phyloP scores from a whole-genome alignment of 37 sponge, comb jelly and placozoan species.

The Aphrocallistes beatrix region DNA sequence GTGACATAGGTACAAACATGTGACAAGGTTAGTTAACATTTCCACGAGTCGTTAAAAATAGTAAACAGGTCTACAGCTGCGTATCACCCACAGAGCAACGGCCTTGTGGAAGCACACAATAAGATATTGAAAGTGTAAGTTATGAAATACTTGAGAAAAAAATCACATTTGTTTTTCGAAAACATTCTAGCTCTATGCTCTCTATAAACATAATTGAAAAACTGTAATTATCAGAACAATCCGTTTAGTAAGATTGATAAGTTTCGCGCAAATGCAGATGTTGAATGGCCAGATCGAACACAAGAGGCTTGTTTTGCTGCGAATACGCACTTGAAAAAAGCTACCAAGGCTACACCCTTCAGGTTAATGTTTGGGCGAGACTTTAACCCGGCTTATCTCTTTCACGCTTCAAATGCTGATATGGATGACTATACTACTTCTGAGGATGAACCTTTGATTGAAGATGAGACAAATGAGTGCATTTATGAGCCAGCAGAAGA shows the following conservation, averaged over 20 bases:
- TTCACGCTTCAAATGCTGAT: background rate
- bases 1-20: no score
- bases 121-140: background rate
- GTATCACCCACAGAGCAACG: background rate
- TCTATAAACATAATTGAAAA: no score
- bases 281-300: background rate
- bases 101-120: conserved; percentile 13
- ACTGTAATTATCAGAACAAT: background rate
- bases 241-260: conserved; percentile 3
- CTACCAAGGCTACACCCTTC: background rate
- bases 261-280: background rate
- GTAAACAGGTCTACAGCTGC: background rate
- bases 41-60: background rate
- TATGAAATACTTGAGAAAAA: background rate
- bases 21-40: no score
- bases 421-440: background rate
- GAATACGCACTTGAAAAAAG: background rate
- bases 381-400: background rate
- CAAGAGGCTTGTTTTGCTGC: background rate
- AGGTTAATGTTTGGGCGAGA: background rate
- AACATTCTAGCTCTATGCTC: background rate
- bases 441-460: background rate
- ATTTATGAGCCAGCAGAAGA: background rate
- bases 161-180: no score
- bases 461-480: background rate